A percentile compares a stretch with the other conserved stretches of the same genome.
Evolutionary conservation across 2,888 invertebrate species (phyloP).

Genomic region (Gonocerus acuteangulatus): DNA sequence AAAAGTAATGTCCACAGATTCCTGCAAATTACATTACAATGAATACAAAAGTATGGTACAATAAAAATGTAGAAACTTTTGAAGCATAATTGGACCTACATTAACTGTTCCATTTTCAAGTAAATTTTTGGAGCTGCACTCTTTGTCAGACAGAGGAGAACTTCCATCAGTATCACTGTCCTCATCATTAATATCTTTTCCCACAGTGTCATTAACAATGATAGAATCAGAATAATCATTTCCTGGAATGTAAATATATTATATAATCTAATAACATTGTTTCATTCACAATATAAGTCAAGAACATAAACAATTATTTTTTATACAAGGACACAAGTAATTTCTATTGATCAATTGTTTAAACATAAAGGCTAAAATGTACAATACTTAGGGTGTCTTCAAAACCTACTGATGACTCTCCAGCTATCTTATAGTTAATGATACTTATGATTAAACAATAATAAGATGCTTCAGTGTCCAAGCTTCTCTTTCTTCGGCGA

Average conservation of each 20-base stretch:
- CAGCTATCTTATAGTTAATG: no score
- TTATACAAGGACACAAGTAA: no score
- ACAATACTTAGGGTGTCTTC: no score
- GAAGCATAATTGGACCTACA: constrained; percentile 4
- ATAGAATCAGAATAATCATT: constrained; percentile 51
- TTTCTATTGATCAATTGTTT: not conserved
- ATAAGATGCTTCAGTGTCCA: no score
- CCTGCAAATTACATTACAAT: not conserved
- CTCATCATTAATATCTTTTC: constrained; percentile 48
- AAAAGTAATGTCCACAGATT: not conserved
- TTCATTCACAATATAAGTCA: no score
- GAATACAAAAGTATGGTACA: not conserved
- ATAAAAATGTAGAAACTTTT: not conserved
- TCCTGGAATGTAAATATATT: constrained; percentile 13
- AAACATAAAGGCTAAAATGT: no score
- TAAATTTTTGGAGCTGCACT: constrained; percentile 23
- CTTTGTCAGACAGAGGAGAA: constrained; percentile 29
- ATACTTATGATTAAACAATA: no score
- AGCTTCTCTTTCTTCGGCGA: no score
- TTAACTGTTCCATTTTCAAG: constrained; percentile 33
- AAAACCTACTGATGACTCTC: no score
- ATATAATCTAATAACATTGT: no score
- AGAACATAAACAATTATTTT: no score
- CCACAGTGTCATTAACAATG: constrained; percentile 48
- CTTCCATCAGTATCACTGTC: constrained; percentile 48